Conservation (phyloP, 2,888 invertebrate genomes). For the Sicus ferrugineus region DNA sequence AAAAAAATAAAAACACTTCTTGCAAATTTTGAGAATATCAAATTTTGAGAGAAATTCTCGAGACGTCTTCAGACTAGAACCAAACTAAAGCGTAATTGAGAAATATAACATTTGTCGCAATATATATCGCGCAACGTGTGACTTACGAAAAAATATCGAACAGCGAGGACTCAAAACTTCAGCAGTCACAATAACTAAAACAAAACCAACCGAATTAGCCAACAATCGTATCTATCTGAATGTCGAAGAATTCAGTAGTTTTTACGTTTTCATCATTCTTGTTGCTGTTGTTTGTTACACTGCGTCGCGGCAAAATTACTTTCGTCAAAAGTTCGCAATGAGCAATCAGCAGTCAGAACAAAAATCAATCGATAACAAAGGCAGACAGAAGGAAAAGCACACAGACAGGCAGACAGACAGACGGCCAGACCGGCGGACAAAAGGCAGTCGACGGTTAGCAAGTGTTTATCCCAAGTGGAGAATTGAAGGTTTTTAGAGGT, state of each 20-base stretch:
- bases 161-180: no score
- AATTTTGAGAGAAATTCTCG: no score
- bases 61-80: no score
- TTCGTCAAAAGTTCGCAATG: slow-evolving; percentile 36
- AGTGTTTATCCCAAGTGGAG: slow-evolving; percentile 47
- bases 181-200: not conserved
- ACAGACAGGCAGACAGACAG: not conserved
- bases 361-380: slow-evolving; percentile 49
- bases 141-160: no score
- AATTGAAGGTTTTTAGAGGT: slow-evolving; percentile 43
- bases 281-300: not conserved
- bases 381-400: not conserved
- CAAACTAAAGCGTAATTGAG: no score
- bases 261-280: not conserved
- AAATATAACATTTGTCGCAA: not conserved
- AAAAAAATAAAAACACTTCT: no score
- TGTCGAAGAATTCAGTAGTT: slow-evolving; percentile 27
- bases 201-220: slow-evolving; percentile 9
- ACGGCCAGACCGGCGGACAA: not conserved
- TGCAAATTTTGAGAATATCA: no score
- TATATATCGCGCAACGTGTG: not conserved
- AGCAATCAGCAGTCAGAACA: slow-evolving; percentile 34
- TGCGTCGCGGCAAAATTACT: slow-evolving; percentile 32
- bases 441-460: slow-evolving; percentile 11
- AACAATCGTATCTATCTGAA: slow-evolving; percentile 26